Evolutionary conservation across 2,113 vertebrate genomes (phyloP), one percentile per base, ranked within the genome.

Genomic region (Megaceryle torquata): DNA sequence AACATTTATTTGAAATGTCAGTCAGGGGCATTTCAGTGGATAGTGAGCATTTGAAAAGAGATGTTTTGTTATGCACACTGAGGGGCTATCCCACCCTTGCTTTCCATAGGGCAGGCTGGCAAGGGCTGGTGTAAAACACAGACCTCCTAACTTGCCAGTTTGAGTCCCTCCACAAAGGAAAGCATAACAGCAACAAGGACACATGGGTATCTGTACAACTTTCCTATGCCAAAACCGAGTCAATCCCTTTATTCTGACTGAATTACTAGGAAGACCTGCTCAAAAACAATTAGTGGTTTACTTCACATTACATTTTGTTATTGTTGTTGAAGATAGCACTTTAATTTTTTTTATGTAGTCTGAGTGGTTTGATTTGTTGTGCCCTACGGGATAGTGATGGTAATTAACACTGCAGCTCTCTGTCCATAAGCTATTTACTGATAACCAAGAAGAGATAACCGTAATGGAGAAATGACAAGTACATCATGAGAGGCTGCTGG

Each of bases 111-210:
- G 7, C 39, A 69, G 28, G 15, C 17, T 51, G 43, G 44, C 15
- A 60, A 59, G 39, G 14, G 5, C 17, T 39, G 29, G 15, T 83
- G 35, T 59, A 15, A 72, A 69, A 60, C 19, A 33, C 12, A 53
- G 26, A 53, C 9, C n/a, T 28, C 67, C 28, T 48, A 24, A 5
- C 15, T 13, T 64, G 37, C 41, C 63, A 74, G 0, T 31, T 57
- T 24, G 24, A 24, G 13, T 6, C 63, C 64, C 46, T 70, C 77
- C 13, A 33, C 3, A 4, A 13, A 12, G 70, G 39, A 46, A 21
- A 57, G 10, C 53, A 35, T 19, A 3, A 1, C 3, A 2, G 22
- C 20, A 78, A 70, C 2, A 1, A 60, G 17, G 35, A 57, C 31
- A 20, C 16, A 15, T 1, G 0, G 67, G 39, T 57, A 51, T 75